Conservation (phyloP, 2,113 vertebrate species). For the Emydura subglobosa region DNA sequence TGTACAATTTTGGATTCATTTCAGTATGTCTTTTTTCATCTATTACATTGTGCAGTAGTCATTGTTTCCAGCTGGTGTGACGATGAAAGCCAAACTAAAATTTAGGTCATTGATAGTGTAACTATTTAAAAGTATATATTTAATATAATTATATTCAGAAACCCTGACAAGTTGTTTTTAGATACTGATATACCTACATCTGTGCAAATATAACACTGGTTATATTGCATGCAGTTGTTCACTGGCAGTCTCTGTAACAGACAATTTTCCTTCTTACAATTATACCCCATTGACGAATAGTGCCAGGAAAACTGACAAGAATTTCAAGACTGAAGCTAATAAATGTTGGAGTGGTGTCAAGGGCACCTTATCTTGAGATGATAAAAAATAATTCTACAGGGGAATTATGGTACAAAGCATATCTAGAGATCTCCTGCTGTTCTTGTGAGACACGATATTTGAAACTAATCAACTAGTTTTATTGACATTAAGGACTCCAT, state of each 20-base stretch:
- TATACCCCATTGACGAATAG: not conserved
- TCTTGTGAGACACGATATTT: not conserved
- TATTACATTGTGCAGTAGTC: not conserved
- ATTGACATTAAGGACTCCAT: not conserved
- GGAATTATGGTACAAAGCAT: not conserved
- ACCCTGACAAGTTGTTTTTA: not conserved
- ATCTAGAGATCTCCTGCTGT: not conserved
- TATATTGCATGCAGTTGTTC: not conserved
- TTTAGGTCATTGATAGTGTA: not conserved
- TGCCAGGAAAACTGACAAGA: not conserved
- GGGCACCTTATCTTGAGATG: slow-evolving; percentile 1
- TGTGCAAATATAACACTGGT: not conserved
- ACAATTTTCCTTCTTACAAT: slow-evolving; percentile 6
- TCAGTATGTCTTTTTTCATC: not conserved
- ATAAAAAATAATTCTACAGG: not conserved
- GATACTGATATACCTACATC: not conserved
- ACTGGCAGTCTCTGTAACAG: slow-evolving; percentile 4
- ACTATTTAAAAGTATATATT: slow-evolving; percentile 12
- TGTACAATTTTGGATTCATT: not conserved
- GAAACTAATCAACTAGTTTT: slow-evolving; percentile 20
- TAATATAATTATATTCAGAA: not conserved
- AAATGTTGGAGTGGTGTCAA: slow-evolving; percentile 21
- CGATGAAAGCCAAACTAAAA: slow-evolving; percentile 16
- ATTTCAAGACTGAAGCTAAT: not conserved
- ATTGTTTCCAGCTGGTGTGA: not conserved